These are phyloP conservation scores for Drosophila melanica DNA, from an alignment of 1,140 invertebrate species.

Conservation along the genomic window DNA sequence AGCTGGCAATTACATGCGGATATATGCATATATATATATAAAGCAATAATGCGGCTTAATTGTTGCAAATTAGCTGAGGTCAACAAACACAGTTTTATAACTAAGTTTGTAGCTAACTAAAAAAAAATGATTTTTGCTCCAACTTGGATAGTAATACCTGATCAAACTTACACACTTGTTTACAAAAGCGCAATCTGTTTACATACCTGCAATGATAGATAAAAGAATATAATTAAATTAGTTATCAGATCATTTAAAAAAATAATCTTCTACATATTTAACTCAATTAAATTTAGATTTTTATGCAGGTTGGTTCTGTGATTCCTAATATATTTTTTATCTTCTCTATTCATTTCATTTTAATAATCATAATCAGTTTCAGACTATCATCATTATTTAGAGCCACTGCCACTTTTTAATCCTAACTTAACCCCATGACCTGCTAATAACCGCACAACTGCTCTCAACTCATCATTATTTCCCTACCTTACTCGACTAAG, in stretches of 20 bases:
- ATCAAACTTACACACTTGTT: constrained; percentile 3
- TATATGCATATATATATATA: constrained; percentile 32
- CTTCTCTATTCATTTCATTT: not conserved
- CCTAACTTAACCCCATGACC: constrained; percentile 67
- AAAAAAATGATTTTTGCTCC: not conserved
- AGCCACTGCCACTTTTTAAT: constrained; percentile 31
- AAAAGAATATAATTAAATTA: constrained; percentile 1
- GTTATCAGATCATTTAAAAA: not conserved
- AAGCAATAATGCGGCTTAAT: constrained; percentile 58
- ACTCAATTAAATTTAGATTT: no score
- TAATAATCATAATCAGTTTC: not conserved
- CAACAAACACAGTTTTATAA: constrained; percentile 20
- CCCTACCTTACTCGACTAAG: constrained; percentile 4
- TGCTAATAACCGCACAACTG: constrained; percentile 48
- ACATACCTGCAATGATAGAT: constrained; percentile 68
- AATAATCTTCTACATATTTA: no score
- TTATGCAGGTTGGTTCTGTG: no score
- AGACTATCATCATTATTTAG: not conserved
- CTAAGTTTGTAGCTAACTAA: not conserved
- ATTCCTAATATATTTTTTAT: not conserved
- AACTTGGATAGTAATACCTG: not conserved
- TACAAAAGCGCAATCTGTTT: constrained; percentile 4
- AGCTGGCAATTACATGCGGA: constrained; percentile 53
- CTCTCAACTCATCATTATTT: constrained; percentile 3
- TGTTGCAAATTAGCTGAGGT: constrained; percentile 66